Base-by-base conservation (phyloP, 2,113 vertebrate genomes). In the Coptodon bakossiorum region DNA sequence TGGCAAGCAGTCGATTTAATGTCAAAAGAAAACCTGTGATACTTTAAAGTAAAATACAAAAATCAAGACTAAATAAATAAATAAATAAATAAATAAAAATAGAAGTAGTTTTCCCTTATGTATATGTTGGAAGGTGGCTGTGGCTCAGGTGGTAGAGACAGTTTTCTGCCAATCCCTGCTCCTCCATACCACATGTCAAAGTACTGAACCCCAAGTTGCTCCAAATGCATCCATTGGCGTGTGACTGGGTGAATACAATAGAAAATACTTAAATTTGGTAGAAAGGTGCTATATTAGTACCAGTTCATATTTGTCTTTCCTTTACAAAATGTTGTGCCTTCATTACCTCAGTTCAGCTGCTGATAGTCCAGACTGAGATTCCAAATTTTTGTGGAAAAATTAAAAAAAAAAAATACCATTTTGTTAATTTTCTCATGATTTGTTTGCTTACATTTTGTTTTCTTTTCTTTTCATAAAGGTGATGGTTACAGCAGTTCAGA, bases 401-500 rank as follows among this genome's bases (percentile, higher is more conserved):
- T 71, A 0, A 5, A 27, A 14, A 8, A 3, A 6, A 4, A 6
- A 1, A 2, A 56, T 22, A 22, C 27, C 16, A 19, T 63, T 45
- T 73, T 73, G 9, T 73, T 34, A 73, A 45, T 45, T 17, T 27
- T 45, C 14, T 48, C 9, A 73, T 48, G 13, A 17, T 29, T 48
- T 45, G 12, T 17, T 10, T 36, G 22, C 22, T 22, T 22, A 22
- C 22, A 22, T 22, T 6, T 84, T 22, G 12, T 45, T 8, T 16
- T 10, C 19, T 8, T 38, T 6, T 29, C 4, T 12, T 38, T 40
- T 17, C 8, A 2, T 86, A 16, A 81, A 96, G 96, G 98, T 96
- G 98, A 99, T 90, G 98, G 98, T 84, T 99, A 99, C 93, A 99
- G 98, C 96, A 99, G 98, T 95, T 99, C 98, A 6, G 98, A 99